These are phyloP conservation scores for Cyclophora punctaria DNA, from an alignment of 2,888 invertebrate species.

Conservation along the genomic window DNA sequence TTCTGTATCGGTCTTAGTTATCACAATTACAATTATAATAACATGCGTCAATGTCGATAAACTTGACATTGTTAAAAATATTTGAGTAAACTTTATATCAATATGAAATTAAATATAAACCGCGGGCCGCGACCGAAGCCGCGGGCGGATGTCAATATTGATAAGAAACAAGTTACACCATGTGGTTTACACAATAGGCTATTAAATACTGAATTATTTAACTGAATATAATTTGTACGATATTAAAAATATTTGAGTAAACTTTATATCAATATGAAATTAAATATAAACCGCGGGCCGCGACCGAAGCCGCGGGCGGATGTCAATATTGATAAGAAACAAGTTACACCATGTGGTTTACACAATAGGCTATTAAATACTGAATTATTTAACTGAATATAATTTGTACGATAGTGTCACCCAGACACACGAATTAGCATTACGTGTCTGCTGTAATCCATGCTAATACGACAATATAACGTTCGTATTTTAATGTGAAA, in stretches of 20 bases:
- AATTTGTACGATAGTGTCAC: not conserved
- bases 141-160: conserved; percentile 4
- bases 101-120: not conserved
- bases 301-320: conserved; percentile 5
- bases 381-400: conserved; percentile 2
- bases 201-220: conserved; percentile 1
- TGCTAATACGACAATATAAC: too few relatives aligned
- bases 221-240: conserved; percentile 1
- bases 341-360: conserved; percentile 1
- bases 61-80: not conserved
- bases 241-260: too few relatives aligned
- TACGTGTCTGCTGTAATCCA: not conserved
- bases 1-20: too few relatives aligned
- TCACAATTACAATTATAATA: not conserved
- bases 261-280: not conserved
- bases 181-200: conserved; percentile 5
- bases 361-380: conserved; percentile 6
- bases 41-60: not conserved
- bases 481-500: too few relatives aligned
- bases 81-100: not conserved
- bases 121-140: conserved; percentile 3
- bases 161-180: conserved; percentile 3
- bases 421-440: conserved; percentile 1
- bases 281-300: not conserved
- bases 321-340: conserved; percentile 3